Evolutionary conservation across 2,113 vertebrate genomes (phyloP), one percentile per base, ranked within the genome.

Genomic region (Macaca nemestrina): DNA sequence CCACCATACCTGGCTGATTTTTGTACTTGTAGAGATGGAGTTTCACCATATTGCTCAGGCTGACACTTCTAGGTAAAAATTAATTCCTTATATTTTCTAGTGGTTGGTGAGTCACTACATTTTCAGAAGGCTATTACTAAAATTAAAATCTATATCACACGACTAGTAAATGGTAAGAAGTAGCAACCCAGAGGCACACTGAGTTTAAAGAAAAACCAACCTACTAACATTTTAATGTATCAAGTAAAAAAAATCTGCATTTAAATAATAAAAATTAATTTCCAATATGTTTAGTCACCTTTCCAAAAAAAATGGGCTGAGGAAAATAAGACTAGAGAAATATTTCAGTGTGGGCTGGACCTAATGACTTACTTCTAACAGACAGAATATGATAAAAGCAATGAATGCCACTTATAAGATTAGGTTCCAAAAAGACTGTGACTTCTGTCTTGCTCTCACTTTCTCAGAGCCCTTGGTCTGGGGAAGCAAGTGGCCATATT

Each of bases 211-310:
- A 80, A 43, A 93, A 88, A 68, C 10, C 23, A 52, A 64, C 2
- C 38, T 76, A 48, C 23, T 55, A 48, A 78, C 55, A 70, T 73
- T 61, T 85, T 75, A 89, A 92, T 57, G 75, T 82, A 93, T 27
- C 30, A 81, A 68, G 23, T 83, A 73, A 40, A 64, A 50, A 50
- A 82, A 48, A 82, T 59, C 18, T 83, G 38, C 6, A 76, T 90
- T 48, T 85, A 93, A 95, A 90, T 93, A 72, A 86, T 80, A 17
- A 96, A 96, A 93, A 38, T 4, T 55, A 43, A 94, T 50, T 89
- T 90, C 23, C 1, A 85, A 64, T 75, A 96, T 72, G 78, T 76
- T 75, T 67, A 70, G 30, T 64, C 40, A 72, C 78, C 45, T 67
- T 92, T 96, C 9, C 22, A 38, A 78, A 79, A 64, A 38, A 90